Conservation (phyloP, 1,140 invertebrate species). For the Bombus huntii region DNA sequence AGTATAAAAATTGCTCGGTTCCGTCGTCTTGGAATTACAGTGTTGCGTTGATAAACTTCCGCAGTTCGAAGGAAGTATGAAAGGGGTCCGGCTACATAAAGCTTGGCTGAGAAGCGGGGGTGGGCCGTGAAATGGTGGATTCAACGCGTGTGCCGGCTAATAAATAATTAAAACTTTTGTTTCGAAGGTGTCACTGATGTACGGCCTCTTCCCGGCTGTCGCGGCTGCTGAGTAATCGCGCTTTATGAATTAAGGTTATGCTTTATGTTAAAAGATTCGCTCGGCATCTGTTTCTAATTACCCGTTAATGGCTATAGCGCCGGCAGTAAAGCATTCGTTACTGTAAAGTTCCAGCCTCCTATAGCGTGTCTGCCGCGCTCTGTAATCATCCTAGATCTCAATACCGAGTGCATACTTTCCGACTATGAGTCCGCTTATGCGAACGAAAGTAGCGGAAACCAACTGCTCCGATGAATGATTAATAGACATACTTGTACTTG, state of each 20-base stretch:
- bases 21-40: not conserved
- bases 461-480: not conserved
- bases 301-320: constrained; percentile 82
- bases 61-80: constrained; percentile 38
- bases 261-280: constrained; percentile 83
- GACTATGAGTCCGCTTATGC: too few relatives aligned
- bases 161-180: constrained; percentile 84
- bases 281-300: constrained; percentile 83
- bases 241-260: constrained; percentile 83
- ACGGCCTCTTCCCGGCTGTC: constrained; percentile 75
- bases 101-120: constrained; percentile 33
- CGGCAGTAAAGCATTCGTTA: constrained; percentile 79
- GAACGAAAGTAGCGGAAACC: not conserved
- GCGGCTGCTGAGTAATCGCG: constrained; percentile 80
- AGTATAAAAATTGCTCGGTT: not conserved
- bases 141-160: constrained; percentile 79
- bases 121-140: constrained; percentile 71
- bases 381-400: constrained; percentile 30
- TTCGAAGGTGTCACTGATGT: constrained; percentile 80
- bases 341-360: constrained; percentile 74
- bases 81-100: constrained; percentile 61
- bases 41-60: constrained; percentile 56
- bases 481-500: not conserved
- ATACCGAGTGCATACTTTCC: not conserved
- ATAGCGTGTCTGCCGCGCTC: constrained; percentile 42